phyloP scores from a whole-genome alignment of 1,140 invertebrate genomes.

The Riptortus pedestris region DNA sequence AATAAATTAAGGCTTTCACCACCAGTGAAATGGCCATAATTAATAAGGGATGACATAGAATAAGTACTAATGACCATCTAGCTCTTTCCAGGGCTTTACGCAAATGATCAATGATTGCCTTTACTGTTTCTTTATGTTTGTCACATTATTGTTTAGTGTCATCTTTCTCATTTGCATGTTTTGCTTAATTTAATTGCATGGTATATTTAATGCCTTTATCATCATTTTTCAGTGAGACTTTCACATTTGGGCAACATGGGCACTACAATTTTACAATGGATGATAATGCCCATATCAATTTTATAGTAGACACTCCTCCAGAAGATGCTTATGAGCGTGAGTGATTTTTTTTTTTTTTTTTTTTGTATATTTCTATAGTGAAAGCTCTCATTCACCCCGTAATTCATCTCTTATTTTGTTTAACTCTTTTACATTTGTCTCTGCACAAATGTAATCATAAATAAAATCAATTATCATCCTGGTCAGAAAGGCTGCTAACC shows the following conservation, averaged over 20 bases:
- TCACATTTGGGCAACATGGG: conserved; percentile 7
- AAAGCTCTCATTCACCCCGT: too few species aligned
- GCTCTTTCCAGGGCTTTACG: too few species aligned
- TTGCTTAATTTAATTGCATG: neutral
- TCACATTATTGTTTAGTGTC: neutral
- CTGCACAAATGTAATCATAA: neutral
- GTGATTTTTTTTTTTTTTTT: neutral
- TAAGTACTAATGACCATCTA: too few species aligned
- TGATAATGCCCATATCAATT: neutral
- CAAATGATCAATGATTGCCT: too few species aligned
- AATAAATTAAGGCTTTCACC: too few species aligned
- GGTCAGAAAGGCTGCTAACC: neutral
- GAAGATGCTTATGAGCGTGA: conserved; percentile 4
- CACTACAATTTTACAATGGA: neutral
- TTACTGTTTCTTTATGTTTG: too few species aligned
- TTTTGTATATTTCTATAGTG: neutral
- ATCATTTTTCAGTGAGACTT: neutral
- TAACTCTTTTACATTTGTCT: neutral
- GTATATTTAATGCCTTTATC: neutral
- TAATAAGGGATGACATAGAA: too few species aligned
- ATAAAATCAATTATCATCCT: neutral
- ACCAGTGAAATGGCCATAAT: too few species aligned
- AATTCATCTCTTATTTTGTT: neutral
- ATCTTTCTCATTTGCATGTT: neutral
- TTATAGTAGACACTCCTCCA: neutral